Base-by-base conservation (phyloP, 2,888 invertebrate genomes). In the Lamellibrachia columna region DNA sequence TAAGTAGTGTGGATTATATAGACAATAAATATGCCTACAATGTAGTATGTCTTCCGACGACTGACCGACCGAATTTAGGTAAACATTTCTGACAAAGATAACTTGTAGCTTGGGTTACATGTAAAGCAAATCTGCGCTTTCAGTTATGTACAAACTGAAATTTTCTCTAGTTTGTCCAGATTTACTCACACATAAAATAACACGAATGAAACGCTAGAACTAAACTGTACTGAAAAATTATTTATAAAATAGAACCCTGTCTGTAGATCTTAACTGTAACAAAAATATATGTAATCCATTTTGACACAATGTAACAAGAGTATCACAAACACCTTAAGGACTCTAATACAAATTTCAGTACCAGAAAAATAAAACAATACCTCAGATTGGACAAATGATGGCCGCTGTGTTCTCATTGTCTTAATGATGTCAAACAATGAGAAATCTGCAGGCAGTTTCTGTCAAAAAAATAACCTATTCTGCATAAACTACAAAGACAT, bases 381-480 rank as follows among this genome's bases (percentile, higher is more conserved):
- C 75, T 75, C 75, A 22, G 96, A 95, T 92, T 96, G 96, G 11
- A 96, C 96, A 94, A 96, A 95, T 7, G 96, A 97, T 94, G 97
- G 97, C 92, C 97, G 96, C 94, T 97, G 97, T 93, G 96, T 96
- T 92, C 97, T 94, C 97, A 97, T 97, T 53, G 97, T 97, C 93
- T 96, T 96, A 53, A 97, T 97, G 92, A 97, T 96, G 58, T 97
- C 96, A 95, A 96, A 97, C 92, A 97, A 94, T 94, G 97, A 97
- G 95, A 97, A 97, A 28, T 94, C 94, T 52, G 94, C 94, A n/a
- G 94, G 93, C 58, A 96, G 93, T 92, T 94, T 95, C 96, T 96
- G 94, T 52, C 94, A 94, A 91, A 90, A 91, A 91, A 92, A 91
- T 75, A n/a, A 58, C 15, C 6, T 22, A 52, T 11, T 91, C 28